These are phyloP conservation scores for Emydocephalus ijimae DNA, from an alignment of 2,113 vertebrate genomes.

Conservation along the genomic window DNA sequence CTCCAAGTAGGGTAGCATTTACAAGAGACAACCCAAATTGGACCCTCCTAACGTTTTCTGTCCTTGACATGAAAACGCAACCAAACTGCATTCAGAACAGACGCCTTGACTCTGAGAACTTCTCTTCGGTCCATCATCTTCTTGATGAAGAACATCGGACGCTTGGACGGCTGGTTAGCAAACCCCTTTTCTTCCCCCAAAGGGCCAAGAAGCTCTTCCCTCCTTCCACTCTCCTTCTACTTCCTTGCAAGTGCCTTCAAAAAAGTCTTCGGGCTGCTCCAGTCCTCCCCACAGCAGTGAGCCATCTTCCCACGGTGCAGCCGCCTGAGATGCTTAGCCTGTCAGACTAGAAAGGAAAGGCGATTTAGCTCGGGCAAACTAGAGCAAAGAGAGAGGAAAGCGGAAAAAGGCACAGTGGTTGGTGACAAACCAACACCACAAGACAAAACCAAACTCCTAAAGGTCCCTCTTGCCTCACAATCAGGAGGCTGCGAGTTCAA, in stretches of 20 bases:
- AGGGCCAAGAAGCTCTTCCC: neutral
- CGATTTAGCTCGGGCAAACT: neutral
- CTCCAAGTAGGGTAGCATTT: slow-evolving; percentile 39
- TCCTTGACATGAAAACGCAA: slow-evolving; percentile 67
- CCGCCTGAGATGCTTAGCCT: slow-evolving; percentile 9
- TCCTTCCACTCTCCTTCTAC: slow-evolving; percentile 14
- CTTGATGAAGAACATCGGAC: neutral
- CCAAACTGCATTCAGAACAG: neutral
- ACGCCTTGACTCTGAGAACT: neutral
- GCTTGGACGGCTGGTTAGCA: neutral
- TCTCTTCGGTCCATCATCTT: neutral
- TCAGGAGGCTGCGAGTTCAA: no score
- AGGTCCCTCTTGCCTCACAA: no score
- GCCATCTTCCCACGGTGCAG: slow-evolving; percentile 12
- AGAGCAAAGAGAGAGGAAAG: neutral
- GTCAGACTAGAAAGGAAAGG: slow-evolving; percentile 13
- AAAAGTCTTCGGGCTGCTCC: neutral
- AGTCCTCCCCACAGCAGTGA: neutral
- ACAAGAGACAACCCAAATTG: slow-evolving; percentile 38
- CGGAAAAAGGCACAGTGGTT: neutral
- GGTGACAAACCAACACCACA: neutral
- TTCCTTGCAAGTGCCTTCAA: slow-evolving; percentile 11
- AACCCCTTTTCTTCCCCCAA: neutral
- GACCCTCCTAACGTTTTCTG: slow-evolving; percentile 50
- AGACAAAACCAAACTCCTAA: no score